Base-by-base conservation (phyloP, 1,140 invertebrate species). In the Drosophila bocqueti region DNA sequence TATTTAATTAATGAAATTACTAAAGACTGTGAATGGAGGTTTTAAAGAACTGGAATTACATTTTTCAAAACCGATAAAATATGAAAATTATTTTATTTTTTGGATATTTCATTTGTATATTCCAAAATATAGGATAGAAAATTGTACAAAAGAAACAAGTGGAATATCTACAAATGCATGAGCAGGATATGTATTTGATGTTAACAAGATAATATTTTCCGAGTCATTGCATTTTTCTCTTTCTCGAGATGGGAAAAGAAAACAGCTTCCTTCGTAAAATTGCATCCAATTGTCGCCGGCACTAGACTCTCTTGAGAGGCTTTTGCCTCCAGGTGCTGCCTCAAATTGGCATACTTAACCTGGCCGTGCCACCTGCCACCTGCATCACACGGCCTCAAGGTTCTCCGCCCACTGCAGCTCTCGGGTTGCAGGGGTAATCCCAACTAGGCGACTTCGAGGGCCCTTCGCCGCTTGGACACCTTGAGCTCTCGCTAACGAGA, bases 301-400 rank as follows among this genome's bases (percentile, higher is more conserved):
- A 46, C 46, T 36, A 62, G 52, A 59, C 49, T 43, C 49, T 43
- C 21, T 42, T 43, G 43, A 55, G 59, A 21, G 43, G 42, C 50
- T 40, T 42, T 50, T 29, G 45, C 38, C 67, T 73, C 67, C 45
- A 21, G 54, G 71, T 46, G 24, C 24, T 73, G 38, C 38, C 24
- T 45, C 43, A 66, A 66, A 77, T 69, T 77, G 75, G 46, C 61
- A 67, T 50, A 76, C 72, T 76, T 76, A 76, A 59, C 62, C 62
- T 68, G 74, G 74, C 40, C 74, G 40, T 67, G 36, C 47, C 62
- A 76, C 50, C 74, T 52, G 47, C 57, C 62, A 76, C 50, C 74
- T 52, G 47, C 57, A 46, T 18, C 47, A 31, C 18, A 31, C 18
- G 31, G 62, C 71, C 73, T 43, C 59, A 76, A 76, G 74, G 62